phyloP scores from a whole-genome alignment of 1,140 invertebrate genomes.

The Adoxophyes honmai region DNA sequence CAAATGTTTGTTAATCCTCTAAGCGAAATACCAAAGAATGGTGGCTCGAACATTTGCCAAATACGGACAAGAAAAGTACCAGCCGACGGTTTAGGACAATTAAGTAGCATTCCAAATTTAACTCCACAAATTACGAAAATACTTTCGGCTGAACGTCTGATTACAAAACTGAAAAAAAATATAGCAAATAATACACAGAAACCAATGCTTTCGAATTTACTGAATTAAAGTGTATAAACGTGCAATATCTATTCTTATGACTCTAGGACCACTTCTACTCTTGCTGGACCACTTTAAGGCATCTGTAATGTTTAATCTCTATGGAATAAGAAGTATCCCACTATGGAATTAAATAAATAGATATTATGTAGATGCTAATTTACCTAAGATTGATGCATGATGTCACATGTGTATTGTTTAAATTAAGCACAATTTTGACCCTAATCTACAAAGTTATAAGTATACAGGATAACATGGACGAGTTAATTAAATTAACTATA shows the following conservation, averaged over 20 bases:
- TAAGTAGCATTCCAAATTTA: no score
- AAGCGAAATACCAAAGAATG: no score
- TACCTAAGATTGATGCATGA: constrained; percentile 5
- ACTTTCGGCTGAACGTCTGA: no score
- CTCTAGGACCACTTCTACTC: neutral
- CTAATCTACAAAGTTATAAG: neutral
- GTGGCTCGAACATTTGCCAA: no score
- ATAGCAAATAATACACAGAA: no score
- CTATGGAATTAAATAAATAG: neutral
- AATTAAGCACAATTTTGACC: constrained; percentile 4
- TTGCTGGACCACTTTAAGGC: constrained; percentile 4
- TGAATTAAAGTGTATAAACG: neutral
- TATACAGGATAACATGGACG: constrained; percentile 1
- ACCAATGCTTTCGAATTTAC: no score
- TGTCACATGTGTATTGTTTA: neutral
- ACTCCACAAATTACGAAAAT: no score
- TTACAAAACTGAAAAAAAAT: no score
- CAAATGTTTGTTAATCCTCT: no score
- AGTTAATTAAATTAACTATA: neutral
- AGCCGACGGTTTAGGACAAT: no score
- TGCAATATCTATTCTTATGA: constrained; percentile 7
- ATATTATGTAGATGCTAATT: neutral
- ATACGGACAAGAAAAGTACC: no score
- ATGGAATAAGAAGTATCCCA: no score
- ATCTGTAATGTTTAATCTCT: neutral